phyloP scores from a whole-genome alignment of 1,140 invertebrate genomes.

The Caenorhabditis latens region DNA sequence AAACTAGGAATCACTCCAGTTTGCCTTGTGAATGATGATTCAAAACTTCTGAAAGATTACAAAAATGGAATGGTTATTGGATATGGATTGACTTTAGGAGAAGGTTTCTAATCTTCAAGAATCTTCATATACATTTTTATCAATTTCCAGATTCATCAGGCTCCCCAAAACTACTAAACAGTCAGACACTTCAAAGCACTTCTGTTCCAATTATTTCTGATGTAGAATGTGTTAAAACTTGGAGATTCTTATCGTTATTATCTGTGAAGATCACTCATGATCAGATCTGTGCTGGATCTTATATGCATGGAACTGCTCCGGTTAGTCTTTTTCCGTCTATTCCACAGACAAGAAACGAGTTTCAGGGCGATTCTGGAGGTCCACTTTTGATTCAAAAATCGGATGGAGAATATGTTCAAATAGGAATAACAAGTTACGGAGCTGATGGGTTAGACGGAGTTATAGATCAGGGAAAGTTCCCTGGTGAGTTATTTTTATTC shows the following conservation, averaged over 20 bases:
- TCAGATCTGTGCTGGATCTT: conserved; percentile 9
- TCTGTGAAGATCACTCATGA: neutral
- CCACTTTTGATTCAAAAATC: conserved; percentile 8
- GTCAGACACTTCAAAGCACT: conserved; percentile 42
- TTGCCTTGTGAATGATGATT: conserved; percentile 3
- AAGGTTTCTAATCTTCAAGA: neutral
- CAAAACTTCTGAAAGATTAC: conserved; percentile 5
- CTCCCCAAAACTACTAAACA: conserved; percentile 6
- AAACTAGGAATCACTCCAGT: conserved; percentile 1
- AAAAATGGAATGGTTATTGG: conserved; percentile 41
- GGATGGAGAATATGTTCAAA: conserved; percentile 40
- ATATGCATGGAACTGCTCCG: conserved; percentile 21
- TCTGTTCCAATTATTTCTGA: conserved; percentile 29
- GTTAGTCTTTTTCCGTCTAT: neutral
- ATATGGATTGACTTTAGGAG: conserved; percentile 18
- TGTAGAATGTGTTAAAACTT: neutral
- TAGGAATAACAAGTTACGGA: conserved; percentile 32
- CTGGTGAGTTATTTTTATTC: neutral
- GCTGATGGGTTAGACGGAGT: conserved; percentile 38
- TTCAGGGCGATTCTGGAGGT: conserved; percentile 29
- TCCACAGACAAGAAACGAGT: neutral
- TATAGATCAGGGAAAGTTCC: conserved; percentile 30
- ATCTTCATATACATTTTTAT: neutral
- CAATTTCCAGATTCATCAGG: neutral
- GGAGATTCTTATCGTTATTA: conserved; percentile 31